Percentiles rank a stretch among this genome's conserved stretches.
These are phyloP conservation scores for Tethya wilhelma DNA, from an alignment of 37 sponge, comb jelly and placozoan genomes.

Conservation along the genomic window DNA sequence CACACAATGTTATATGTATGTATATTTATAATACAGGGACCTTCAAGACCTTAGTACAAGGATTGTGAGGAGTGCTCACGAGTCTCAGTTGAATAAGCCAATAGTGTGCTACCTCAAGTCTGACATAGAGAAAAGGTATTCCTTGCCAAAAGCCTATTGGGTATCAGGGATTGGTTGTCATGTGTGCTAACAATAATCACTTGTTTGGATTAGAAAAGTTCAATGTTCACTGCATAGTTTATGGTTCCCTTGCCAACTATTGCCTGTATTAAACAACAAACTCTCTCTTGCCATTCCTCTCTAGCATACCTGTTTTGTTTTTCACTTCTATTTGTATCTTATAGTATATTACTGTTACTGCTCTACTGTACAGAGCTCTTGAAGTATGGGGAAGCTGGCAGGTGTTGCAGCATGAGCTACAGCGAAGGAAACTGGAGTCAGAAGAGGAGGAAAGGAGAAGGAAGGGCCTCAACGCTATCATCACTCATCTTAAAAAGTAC, in stretches of 20 bases:
- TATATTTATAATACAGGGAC: conserved; percentile 48
- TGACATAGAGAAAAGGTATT: conserved; percentile 84
- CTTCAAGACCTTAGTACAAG: conserved; percentile 58
- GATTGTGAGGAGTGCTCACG: conserved; percentile 68
- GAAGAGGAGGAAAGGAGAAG: conserved; percentile 82
- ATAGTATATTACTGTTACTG: no score
- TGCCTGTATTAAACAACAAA: no score
- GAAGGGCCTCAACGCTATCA: conserved; percentile 70
- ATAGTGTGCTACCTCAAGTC: conserved; percentile 69
- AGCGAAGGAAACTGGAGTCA: conserved; percentile 19
- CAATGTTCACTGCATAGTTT: no score
- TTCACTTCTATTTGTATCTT: no score
- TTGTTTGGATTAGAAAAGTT: no score
- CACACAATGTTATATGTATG: not conserved
- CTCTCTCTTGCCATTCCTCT: no score
- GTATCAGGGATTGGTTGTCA: no score
- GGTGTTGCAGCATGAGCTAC: conserved; percentile 66
- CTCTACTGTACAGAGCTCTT: conserved; percentile 77
- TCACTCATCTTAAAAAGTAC: conserved; percentile 78
- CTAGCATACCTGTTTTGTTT: no score
- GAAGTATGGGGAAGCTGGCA: conserved; percentile 91
- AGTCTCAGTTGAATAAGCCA: conserved; percentile 1
- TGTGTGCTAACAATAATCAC: no score
- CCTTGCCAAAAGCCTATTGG: not conserved
- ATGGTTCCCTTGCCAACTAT: no score